These are phyloP conservation scores for Drosophila diplacantha DNA, from an alignment of 2,888 invertebrate species.

Conservation along the genomic window DNA sequence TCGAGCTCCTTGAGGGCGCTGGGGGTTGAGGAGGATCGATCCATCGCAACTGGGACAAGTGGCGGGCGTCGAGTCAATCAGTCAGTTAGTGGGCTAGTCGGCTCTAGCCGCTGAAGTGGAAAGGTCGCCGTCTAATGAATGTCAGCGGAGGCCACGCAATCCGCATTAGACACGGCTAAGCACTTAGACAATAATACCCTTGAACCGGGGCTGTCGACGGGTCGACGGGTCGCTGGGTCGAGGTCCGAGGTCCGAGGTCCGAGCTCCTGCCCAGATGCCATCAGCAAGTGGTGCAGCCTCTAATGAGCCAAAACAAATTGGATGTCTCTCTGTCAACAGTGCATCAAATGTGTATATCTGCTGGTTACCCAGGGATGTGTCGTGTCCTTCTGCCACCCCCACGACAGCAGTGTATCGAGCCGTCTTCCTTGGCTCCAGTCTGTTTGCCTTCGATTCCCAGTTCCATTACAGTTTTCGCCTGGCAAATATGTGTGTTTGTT, in stretches of 20 bases:
- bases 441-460: conserved; percentile 49
- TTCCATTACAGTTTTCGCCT: conserved; percentile 44
- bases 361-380: conserved; percentile 40
- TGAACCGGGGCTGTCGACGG: conserved; percentile 46
- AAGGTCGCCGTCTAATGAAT: conserved; percentile 59
- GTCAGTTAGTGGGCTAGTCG: conserved; percentile 30
- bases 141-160: conserved; percentile 47
- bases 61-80: conserved; percentile 21
- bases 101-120: conserved; percentile 29
- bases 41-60: conserved; percentile 31
- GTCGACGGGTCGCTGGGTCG: conserved; percentile 4
- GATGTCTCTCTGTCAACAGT: conserved; percentile 62
- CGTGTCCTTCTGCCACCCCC: conserved; percentile 25
- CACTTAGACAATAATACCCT: conserved; percentile 74
- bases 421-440: conserved; percentile 8
- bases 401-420: conserved; percentile 18
- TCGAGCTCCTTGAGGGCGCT: conserved; percentile 17
- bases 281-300: conserved; percentile 40
- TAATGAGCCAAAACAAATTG: conserved; percentile 69
- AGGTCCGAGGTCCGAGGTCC: not conserved
- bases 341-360: conserved; percentile 45
- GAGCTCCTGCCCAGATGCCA: conserved; percentile 2
- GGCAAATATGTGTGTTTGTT: conserved; percentile 58
- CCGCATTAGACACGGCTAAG: conserved; percentile 74
- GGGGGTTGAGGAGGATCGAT: conserved; percentile 23